Evolutionary conservation across 2,797 vertebrate species (phyloP).

Genomic region (Euthynnus affinis): DNA sequence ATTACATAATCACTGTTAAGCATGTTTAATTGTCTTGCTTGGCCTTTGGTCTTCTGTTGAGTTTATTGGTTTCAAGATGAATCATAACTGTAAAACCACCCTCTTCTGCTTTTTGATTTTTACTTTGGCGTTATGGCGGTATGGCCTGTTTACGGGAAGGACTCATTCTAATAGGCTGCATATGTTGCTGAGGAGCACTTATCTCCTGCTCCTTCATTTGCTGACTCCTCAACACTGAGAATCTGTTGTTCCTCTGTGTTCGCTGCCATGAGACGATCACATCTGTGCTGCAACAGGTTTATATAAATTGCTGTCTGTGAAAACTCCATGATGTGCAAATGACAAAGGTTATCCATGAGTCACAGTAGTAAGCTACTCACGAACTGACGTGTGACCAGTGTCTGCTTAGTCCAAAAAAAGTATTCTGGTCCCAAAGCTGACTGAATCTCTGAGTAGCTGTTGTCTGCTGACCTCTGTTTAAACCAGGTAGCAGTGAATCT

Average conservation of each 20-base stretch:
- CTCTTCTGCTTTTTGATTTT: constrained; percentile 8
- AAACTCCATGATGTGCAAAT: constrained; percentile 29
- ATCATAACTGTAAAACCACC: neutral
- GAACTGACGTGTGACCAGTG: constrained; percentile 30
- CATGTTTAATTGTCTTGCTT: neutral
- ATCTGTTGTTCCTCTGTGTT: constrained; percentile 16
- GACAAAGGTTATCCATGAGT: constrained; percentile 57
- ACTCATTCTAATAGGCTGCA: constrained; percentile 9
- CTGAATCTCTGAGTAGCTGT: constrained; percentile 22
- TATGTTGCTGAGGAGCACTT: constrained; percentile 16
- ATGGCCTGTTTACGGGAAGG: neutral
- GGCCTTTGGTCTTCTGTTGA: neutral
- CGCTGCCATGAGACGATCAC: constrained; percentile 27
- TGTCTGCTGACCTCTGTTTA: constrained; percentile 1
- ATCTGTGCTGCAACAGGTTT: constrained; percentile 27
- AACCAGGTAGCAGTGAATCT: neutral
- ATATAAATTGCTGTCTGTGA: constrained; percentile 45
- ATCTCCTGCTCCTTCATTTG: neutral
- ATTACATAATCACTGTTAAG: too few relatives aligned
- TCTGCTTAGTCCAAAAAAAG: constrained; percentile 11
- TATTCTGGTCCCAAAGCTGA: neutral
- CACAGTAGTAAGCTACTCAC: neutral
- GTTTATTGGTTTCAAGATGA: neutral
- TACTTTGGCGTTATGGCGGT: constrained; percentile 2
- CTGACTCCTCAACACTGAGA: constrained; percentile 6